Evolutionary conservation across 2,113 vertebrate genomes (phyloP).

Genomic region (Microcebus jonahi): DNA sequence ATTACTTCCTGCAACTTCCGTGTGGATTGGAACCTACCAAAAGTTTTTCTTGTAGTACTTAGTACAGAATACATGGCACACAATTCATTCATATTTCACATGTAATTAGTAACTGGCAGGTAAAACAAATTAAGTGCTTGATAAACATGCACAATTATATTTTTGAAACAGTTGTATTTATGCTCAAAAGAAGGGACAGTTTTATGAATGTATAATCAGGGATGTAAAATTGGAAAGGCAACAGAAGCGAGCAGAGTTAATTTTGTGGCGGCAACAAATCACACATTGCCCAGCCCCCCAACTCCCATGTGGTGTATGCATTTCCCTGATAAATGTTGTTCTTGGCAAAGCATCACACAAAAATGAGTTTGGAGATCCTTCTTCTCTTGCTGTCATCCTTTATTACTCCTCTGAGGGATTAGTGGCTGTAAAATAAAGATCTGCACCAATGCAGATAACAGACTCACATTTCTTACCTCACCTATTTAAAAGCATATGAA

Average conservation of each 20-base stretch:
- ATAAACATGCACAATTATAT: slow-evolving; percentile 87
- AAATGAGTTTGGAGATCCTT: slow-evolving; percentile 90
- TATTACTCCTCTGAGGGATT: slow-evolving; percentile 94
- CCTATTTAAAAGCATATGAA: slow-evolving; percentile 88
- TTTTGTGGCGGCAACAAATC: slow-evolving; percentile 90
- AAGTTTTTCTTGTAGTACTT: slow-evolving; percentile 72
- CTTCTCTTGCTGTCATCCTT: slow-evolving; percentile 86
- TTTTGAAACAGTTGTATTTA: slow-evolving; percentile 87
- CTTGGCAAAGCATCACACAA: slow-evolving; percentile 92
- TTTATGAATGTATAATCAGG: slow-evolving; percentile 91
- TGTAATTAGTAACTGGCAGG: slow-evolving; percentile 85
- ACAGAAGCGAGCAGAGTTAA: slow-evolving; percentile 90
- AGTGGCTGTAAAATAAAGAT: slow-evolving; percentile 92
- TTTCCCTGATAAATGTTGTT: slow-evolving; percentile 95
- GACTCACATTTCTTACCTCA: slow-evolving; percentile 85
- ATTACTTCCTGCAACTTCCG: slow-evolving; percentile 46
- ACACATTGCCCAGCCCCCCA: slow-evolving; percentile 83
- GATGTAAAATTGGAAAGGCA: slow-evolving; percentile 89
- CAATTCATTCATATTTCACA: slow-evolving; percentile 84
- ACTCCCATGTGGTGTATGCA: slow-evolving; percentile 86
- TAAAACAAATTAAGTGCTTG: slow-evolving; percentile 87
- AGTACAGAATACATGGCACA: slow-evolving; percentile 77
- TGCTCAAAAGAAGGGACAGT: slow-evolving; percentile 84
- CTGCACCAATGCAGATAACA: slow-evolving; percentile 94
- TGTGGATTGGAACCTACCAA: slow-evolving; percentile 53